Evolutionary conservation across 1,140 invertebrate species (phyloP).

Genomic region (Calephelis nemesis): DNA sequence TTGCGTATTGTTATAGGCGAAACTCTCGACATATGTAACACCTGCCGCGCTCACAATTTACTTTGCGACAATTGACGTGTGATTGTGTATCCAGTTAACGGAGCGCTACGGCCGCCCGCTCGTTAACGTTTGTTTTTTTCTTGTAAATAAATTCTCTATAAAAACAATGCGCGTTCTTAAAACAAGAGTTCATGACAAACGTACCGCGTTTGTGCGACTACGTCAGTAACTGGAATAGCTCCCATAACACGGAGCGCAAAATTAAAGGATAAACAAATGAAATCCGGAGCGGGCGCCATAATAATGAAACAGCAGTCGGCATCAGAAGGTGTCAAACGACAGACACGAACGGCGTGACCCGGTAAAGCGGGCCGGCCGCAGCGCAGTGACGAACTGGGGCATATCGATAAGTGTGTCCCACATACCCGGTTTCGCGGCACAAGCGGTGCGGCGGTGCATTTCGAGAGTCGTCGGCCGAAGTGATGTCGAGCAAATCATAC

Average conservation of each 20-base stretch:
- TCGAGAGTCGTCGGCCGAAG: conserved; percentile 33
- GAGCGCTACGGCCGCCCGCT: not conserved
- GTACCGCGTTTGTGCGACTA: conserved; percentile 56
- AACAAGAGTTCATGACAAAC: conserved; percentile 56
- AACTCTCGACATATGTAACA: conserved; percentile 52
- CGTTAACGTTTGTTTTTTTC: conserved; percentile 16
- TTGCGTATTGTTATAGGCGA: conserved; percentile 54
- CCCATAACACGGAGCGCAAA: conserved; percentile 61
- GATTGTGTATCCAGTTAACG: conserved; percentile 23
- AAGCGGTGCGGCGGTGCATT: conserved; percentile 51
- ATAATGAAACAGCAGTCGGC: conserved; percentile 72
- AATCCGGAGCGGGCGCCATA: conserved; percentile 62
- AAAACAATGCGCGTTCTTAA: conserved; percentile 37
- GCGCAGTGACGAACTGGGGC: conserved; percentile 65
- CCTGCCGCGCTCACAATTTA: conserved; percentile 32
- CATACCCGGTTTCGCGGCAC: conserved; percentile 53
- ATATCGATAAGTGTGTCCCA: conserved; percentile 72
- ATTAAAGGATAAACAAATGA: conserved; percentile 79
- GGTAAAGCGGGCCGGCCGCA: conserved; percentile 46
- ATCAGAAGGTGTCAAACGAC: conserved; percentile 66
- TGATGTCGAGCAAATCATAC: conserved; percentile 71
- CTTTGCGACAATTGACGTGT: conserved; percentile 29
- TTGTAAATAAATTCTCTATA: conserved; percentile 21
- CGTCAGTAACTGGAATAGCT: conserved; percentile 76
- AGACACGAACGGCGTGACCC: conserved; percentile 69